phyloP scores from a whole-genome alignment of 2,888 invertebrate species.

The Tiliacea aurago region DNA sequence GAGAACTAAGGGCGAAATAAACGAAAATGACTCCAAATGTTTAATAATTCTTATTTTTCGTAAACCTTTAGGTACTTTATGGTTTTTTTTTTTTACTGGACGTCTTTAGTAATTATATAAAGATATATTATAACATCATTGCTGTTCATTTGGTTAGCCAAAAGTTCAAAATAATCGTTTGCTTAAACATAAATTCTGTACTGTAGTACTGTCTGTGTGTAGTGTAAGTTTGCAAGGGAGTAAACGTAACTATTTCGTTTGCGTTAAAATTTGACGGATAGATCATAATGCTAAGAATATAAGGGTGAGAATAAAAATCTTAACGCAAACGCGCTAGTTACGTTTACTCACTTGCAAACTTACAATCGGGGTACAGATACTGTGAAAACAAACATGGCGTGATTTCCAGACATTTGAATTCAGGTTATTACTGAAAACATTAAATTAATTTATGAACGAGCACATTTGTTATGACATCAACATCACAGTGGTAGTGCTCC shows the following conservation, averaged over 20 bases:
- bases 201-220: too few species aligned
- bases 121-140: background rate
- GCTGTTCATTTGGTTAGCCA: background rate
- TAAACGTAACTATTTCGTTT: too few species aligned
- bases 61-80: too few species aligned
- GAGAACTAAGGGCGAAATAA: background rate
- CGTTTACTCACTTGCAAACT: too few species aligned
- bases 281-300: too few species aligned
- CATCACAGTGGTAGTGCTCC: background rate
- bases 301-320: too few species aligned
- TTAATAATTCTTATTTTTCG: too few species aligned
- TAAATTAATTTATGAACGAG: constrained; percentile 12
- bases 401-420: background rate
- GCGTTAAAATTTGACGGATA: too few species aligned
- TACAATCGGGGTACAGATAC: too few species aligned
- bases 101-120: background rate
- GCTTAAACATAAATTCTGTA: background rate
- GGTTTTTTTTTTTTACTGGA: background rate
- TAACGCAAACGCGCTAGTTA: too few species aligned
- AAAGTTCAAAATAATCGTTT: background rate
- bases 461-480: background rate
- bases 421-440: background rate
- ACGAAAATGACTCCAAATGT: background rate
- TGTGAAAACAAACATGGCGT: background rate
- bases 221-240: too few species aligned